phyloP scores from a whole-genome alignment of 2,888 invertebrate genomes.

The Steromphala cineraria region DNA sequence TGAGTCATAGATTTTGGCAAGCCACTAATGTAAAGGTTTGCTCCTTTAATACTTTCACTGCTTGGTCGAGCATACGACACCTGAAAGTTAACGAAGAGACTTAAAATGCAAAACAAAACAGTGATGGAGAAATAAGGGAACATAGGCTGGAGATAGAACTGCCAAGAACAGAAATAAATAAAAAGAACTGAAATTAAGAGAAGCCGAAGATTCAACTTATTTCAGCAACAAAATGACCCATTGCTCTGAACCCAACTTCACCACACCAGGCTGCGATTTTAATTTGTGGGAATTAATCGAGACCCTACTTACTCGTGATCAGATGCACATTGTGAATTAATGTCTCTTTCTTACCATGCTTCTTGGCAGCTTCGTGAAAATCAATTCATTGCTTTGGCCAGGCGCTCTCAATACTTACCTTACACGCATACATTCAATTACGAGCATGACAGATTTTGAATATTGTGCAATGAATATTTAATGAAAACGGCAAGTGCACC shows the following conservation, averaged over 20 bases:
- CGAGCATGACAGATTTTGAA: too few species aligned
- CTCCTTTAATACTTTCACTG: constrained; percentile 76
- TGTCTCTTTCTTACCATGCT: too few species aligned
- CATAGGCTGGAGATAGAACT: constrained; percentile 23
- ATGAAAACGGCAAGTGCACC: too few species aligned
- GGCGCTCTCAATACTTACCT: too few species aligned
- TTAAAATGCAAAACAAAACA: constrained; percentile 63
- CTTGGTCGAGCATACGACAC: constrained; percentile 76
- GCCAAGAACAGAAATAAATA: constrained; percentile 42
- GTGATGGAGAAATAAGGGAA: constrained; percentile 44
- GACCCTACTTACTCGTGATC: too few species aligned
- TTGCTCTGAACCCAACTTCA: background rate
- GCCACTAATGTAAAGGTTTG: constrained; percentile 76
- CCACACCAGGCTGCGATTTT: too few species aligned
- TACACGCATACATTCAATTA: too few species aligned
- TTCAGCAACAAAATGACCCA: constrained; percentile 8
- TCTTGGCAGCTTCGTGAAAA: too few species aligned
- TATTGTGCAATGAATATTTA: too few species aligned
- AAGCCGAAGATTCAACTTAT: background rate
- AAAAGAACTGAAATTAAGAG: constrained; percentile 13
- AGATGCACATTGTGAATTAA: too few species aligned
- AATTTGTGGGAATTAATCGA: too few species aligned
- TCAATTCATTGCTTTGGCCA: too few species aligned
- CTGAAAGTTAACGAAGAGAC: constrained; percentile 67
- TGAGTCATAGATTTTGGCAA: constrained; percentile 76